Conservation (phyloP, 1,140 invertebrate genomes). For the Oryctes rhinoceros region DNA sequence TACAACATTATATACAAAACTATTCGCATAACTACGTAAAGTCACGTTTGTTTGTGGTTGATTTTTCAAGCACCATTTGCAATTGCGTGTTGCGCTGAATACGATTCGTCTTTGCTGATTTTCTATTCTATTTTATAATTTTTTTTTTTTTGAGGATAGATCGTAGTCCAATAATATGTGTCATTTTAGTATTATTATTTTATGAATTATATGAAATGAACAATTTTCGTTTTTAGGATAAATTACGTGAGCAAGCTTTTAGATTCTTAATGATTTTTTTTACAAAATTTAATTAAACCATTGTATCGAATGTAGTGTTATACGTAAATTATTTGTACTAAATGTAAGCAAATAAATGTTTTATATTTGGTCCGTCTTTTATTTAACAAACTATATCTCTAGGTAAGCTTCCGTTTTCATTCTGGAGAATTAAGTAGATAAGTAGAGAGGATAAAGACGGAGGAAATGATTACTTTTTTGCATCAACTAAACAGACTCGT, state of each 20-base stretch:
- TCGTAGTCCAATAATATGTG: background rate
- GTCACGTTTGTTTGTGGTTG: background rate
- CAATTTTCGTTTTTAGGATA: background rate
- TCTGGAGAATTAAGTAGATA: no score
- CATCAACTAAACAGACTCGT: no score
- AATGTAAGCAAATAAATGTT: slow-evolving; percentile 3
- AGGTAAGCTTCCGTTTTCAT: no score
- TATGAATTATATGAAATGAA: background rate
- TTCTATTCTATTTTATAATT: background rate
- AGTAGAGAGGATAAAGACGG: no score
- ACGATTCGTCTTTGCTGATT: background rate
- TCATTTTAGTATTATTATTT: slow-evolving; percentile 20
- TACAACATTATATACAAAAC: background rate
- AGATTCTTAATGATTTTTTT: background rate
- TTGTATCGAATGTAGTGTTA: background rate
- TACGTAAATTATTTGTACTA: slow-evolving; percentile 6
- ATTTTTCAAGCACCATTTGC: background rate
- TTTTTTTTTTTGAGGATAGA: background rate
- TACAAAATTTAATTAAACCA: background rate
- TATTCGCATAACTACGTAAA: slow-evolving; percentile 13
- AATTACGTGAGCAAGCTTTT: background rate
- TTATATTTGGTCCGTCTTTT: background rate
- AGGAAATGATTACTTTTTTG: no score
- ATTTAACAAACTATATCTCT: background rate
- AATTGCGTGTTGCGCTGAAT: slow-evolving; percentile 4